A percentile compares a stretch with the other conserved stretches of the same genome.
These are phyloP conservation scores for Taeniopygia guttata DNA, from an alignment of 2,797 vertebrate genomes.

Conservation along the genomic window DNA sequence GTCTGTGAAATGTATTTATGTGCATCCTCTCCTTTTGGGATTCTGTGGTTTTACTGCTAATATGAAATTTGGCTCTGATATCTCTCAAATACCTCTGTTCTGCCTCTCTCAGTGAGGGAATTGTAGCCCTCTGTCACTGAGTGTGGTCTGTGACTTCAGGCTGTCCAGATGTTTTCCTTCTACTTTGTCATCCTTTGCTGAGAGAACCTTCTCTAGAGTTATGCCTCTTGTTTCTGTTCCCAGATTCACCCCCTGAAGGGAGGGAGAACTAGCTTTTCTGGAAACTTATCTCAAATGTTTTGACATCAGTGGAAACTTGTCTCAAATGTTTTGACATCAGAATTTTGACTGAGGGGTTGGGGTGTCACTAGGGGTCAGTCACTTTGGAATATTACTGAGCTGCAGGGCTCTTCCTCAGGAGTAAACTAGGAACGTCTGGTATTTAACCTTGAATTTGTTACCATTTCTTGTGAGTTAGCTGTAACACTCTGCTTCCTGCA, in stretches of 20 bases:
- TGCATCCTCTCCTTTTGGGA: not conserved
- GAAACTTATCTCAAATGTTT: not conserved
- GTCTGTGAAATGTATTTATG: not conserved
- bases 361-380: not conserved
- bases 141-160: not conserved
- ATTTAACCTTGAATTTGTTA: not conserved
- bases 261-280: not conserved
- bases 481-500: not conserved
- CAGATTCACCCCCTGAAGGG: not conserved
- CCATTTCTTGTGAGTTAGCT: not conserved
- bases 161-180: not conserved
- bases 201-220: not conserved
- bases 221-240: not conserved
- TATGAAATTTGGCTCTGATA: not conserved
- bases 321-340: not conserved
- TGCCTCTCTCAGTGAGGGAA: not conserved
- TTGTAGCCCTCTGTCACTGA: not conserved
- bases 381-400: not conserved
- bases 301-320: not conserved
- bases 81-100: not conserved
- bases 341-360: not conserved
- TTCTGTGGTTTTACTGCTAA: not conserved
- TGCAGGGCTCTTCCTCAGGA: not conserved
- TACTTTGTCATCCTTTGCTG: not conserved
- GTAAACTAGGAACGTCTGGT: not conserved